These are phyloP conservation scores for Halocynthia roretzi DNA, from an alignment of 23 tunicate genomes.

Conservation along the genomic window DNA sequence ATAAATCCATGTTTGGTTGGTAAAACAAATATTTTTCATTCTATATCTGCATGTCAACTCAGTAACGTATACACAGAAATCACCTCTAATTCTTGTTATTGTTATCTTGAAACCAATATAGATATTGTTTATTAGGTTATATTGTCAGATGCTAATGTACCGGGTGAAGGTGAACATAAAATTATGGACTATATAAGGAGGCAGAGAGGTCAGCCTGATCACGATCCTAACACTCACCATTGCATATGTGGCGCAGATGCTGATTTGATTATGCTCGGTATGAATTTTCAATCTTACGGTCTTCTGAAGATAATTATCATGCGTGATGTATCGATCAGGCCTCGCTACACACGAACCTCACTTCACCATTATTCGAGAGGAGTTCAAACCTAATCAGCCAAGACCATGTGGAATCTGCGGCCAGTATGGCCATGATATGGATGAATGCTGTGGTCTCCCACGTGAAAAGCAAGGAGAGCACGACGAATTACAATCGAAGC, in stretches of 20 bases:
- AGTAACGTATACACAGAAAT: too few species aligned
- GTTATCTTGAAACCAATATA: too few species aligned
- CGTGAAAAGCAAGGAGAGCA: constrained; percentile 39
- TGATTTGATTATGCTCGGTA: constrained; percentile 96
- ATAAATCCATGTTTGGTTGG: neutral
- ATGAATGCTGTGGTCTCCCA: constrained; percentile 82
- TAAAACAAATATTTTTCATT: neutral
- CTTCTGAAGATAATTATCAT: too few species aligned
- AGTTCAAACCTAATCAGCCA: constrained; percentile 88
- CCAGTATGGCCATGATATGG: constrained; percentile 97
- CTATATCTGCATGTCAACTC: neutral
- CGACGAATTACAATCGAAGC: constrained; percentile 38
- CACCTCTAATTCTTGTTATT: too few species aligned
- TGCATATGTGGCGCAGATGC: constrained; percentile 99
- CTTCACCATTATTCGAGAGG: constrained; percentile 95
- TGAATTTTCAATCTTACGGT: too few species aligned
- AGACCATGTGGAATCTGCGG: constrained; percentile 84
- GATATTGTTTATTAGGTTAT: constrained; percentile 39
- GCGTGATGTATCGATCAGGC: constrained; percentile 19
- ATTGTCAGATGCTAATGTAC: constrained; percentile 95
- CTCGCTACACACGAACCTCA: constrained; percentile 97
- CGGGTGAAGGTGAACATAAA: constrained; percentile 99
- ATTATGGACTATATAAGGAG: constrained; percentile 91
- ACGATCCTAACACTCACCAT: constrained; percentile 98
- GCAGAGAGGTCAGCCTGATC: constrained; percentile 76